Evolutionary conservation across 1,140 invertebrate genomes (phyloP), one percentile per base, ranked within the genome.

Genomic region (Zaprionus lachaisei): DNA sequence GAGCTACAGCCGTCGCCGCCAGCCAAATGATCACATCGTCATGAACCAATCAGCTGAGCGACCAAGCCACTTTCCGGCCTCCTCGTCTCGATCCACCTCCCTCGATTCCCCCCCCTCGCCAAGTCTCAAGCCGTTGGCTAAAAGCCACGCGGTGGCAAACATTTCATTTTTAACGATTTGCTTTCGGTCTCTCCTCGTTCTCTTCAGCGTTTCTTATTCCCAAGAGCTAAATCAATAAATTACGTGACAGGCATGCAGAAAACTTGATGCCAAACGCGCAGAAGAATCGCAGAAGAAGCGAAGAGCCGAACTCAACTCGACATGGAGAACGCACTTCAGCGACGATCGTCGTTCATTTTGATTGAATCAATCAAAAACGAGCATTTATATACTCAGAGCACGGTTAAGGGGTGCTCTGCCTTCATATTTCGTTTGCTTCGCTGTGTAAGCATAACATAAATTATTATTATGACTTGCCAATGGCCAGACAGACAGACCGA

Each of bases 211-310:
- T 81, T 81, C 81, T 80, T 89, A 92, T 92, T 92, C 90, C 90
- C 90, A 92, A 91, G 83, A 92, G 90, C 85, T 83, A 92, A 91
- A 92, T 92, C 90, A 92, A 92, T 92, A 92, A 92, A 92, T 92
- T 92, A 92, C 90, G 90, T 92, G 90, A 92, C 90, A 91, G 90
- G 90, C 87, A 92, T 92, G 83, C 85, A 90, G 79, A 90, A 90
- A 90, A 90, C 79, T 80, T 85, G 85, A 90, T 90, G 65, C 65
- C 47, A 44, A 47, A 47, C n/a, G 24, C 41, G 41, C 41, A 17
- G 41, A 47, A 47, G 41, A 47, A 47, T 47, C 41, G 61, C 20
- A 26, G 24, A 79, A 75, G 75, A 81, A 60, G 79, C 70, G 72
- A 63, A 72, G 49, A 61, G 77, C 73, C 4, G 24, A 62, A 34